Evolutionary conservation across 2,888 invertebrate genomes (phyloP), one percentile per base, ranked within the genome.

Genomic region (Macrosiphum euphorbiae): DNA sequence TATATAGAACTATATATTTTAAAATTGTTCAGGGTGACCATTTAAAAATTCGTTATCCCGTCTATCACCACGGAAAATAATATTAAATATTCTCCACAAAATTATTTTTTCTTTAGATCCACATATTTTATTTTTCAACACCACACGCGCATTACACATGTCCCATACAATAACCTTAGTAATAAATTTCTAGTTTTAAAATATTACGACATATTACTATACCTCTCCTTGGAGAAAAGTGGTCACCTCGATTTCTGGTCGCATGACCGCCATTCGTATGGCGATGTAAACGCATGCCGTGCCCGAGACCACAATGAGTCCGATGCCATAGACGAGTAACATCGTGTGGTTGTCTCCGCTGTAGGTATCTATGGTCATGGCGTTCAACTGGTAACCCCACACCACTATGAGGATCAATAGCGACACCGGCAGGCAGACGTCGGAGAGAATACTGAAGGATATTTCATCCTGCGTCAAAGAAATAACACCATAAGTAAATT

Each of bases 241-340:
- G 55, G 52, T 55, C 55, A 41, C 28, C 24, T 88, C 78, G 35
- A 78, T 47, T 35, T 55, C 67, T 3, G 94, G 89, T 90, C 50
- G 86, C 86, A 90, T 90, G 13, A n/a, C 47, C 35, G 94, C 26
- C 90, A 90, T 90, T 35, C 94, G 84, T 3, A 94, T 61, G 41
- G 94, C 90, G 24, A 94, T 50, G 28, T 94, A 94, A 13, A 85
- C 94, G 61, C 94, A 94, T 44, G 94, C 86, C 20, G 86, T 41
- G 28, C 94, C 94, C 7, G 94, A 90, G 85, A 90, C 41, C 7
- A 94, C 94, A 24, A 94, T 94, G 10, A 94, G 86, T 28, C 84
- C 94, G 28, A 94, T 52, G 24, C 94, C 94, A 28, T 85, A 94
- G 41, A 94, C 86, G 16, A 94, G 85, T 11, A 94, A 89, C 90